These are phyloP conservation scores for Noctua pronuba DNA, from an alignment of 2,888 invertebrate species.

Conservation along the genomic window DNA sequence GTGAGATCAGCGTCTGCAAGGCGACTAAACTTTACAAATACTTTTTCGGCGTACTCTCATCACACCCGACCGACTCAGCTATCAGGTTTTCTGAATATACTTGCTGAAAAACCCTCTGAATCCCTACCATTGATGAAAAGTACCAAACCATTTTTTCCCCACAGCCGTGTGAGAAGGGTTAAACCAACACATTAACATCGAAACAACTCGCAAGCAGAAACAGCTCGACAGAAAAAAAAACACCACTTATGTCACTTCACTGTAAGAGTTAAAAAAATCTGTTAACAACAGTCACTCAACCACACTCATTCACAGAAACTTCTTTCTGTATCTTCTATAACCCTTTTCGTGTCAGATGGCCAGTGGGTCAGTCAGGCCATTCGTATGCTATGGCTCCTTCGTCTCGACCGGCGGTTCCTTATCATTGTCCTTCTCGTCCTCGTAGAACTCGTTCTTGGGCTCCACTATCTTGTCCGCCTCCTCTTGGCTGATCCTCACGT, in stretches of 20 bases:
- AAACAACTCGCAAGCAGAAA: constrained; percentile 3
- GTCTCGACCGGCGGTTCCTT: constrained; percentile 90
- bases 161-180: constrained; percentile 49
- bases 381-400: constrained; percentile 86
- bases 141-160: not conserved
- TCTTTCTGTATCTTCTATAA: constrained; percentile 69
- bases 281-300: constrained; percentile 17
- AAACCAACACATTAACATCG: constrained; percentile 7
- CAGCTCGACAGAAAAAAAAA: not conserved
- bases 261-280: not conserved
- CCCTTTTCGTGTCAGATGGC: constrained; percentile 80
- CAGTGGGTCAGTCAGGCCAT: constrained; percentile 77
- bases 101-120: not conserved
- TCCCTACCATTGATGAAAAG: not conserved
- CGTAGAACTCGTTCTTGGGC: constrained; percentile 96
- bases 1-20: constrained; percentile 12
- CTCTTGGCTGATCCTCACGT: constrained; percentile 94
- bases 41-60: not conserved
- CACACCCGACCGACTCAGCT: not conserved
- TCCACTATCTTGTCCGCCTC: constrained; percentile 96
- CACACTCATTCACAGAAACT: constrained; percentile 63
- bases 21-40: not conserved
- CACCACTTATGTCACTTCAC: constrained; percentile 20
- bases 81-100: not conserved
- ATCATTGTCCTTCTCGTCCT: constrained; percentile 97